Percentiles rank a stretch among this genome's conserved stretches.
Conservation (phyloP, 1,140 invertebrate genomes). For the Drosophila tristis region DNA sequence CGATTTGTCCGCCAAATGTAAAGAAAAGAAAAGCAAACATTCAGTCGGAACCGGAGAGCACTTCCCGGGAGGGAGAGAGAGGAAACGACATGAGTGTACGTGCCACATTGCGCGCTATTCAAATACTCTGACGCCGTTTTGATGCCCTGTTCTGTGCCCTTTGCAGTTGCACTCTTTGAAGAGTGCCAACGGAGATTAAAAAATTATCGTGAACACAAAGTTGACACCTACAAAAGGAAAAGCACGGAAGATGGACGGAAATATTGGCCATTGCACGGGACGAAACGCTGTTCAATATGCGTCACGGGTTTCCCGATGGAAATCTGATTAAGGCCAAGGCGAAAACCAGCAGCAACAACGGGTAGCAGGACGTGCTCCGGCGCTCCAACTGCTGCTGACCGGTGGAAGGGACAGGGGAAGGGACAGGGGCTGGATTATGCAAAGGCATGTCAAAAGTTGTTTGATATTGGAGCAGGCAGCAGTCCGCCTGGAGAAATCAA, state of each 20-base stretch:
- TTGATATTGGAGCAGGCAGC: slow-evolving; percentile 59
- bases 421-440: slow-evolving; percentile 64
- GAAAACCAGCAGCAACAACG: slow-evolving; percentile 58
- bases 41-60: too few species aligned
- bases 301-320: slow-evolving; percentile 66
- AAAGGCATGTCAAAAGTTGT: slow-evolving; percentile 78
- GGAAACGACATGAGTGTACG: slow-evolving; percentile 6
- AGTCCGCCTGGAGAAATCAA: slow-evolving; percentile 56
- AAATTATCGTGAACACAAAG: slow-evolving; percentile 65
- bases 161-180: slow-evolving; percentile 40
- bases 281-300: slow-evolving; percentile 67
- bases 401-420: neutral
- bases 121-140: slow-evolving; percentile 58
- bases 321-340: slow-evolving; percentile 80
- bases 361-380: slow-evolving; percentile 51
- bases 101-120: slow-evolving; percentile 53
- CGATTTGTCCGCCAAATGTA: slow-evolving; percentile 50
- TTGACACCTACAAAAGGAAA: slow-evolving; percentile 53
- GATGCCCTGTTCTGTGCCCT: slow-evolving; percentile 26
- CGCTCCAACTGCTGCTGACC: slow-evolving; percentile 54
- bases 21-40: slow-evolving; percentile 33
- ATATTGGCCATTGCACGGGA: too few species aligned
- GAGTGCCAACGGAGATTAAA: slow-evolving; percentile 67
- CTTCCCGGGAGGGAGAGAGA: neutral
- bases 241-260: neutral